A percentile compares a stretch with the other conserved stretches of the same genome.
These are phyloP conservation scores for Threskiornis aethiopicus DNA, from an alignment of 2,797 vertebrate genomes.

Conservation along the genomic window DNA sequence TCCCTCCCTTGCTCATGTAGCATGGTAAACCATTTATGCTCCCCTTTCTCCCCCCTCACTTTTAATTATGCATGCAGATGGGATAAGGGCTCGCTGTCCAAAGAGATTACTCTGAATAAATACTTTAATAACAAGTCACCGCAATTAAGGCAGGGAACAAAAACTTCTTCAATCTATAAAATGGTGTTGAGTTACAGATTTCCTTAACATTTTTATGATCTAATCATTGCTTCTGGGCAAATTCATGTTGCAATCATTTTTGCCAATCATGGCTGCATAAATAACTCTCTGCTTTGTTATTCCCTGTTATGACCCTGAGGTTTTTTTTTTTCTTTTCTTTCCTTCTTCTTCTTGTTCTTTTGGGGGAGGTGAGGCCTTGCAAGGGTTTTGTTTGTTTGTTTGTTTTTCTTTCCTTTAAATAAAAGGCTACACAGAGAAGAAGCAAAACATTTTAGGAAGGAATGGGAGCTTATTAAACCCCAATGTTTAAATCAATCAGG, in stretches of 20 bases:
- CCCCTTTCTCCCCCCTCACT: slow-evolving; percentile 42
- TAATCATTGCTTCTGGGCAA: slow-evolving; percentile 74
- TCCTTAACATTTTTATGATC: slow-evolving; percentile 74
- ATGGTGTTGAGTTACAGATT: slow-evolving; percentile 69
- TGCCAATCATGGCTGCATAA: slow-evolving; percentile 72
- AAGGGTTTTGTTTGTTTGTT: neutral
- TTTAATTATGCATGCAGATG: slow-evolving; percentile 70
- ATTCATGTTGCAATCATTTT: slow-evolving; percentile 74
- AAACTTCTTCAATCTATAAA: slow-evolving; percentile 73
- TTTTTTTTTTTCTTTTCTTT: neutral
- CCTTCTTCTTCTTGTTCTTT: neutral
- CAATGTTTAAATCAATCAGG: slow-evolving; percentile 39
- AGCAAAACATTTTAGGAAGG: slow-evolving; percentile 3
- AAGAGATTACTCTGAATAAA: slow-evolving; percentile 72
- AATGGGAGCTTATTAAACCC: slow-evolving; percentile 29
- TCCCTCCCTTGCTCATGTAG: slow-evolving; percentile 60
- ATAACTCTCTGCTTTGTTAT: slow-evolving; percentile 73
- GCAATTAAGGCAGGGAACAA: slow-evolving; percentile 65
- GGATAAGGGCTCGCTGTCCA: slow-evolving; percentile 68
- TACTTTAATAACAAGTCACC: slow-evolving; percentile 69
- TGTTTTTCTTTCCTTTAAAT: neutral
- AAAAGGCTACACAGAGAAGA: neutral
- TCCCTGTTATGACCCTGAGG: slow-evolving; percentile 66
- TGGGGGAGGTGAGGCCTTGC: neutral
- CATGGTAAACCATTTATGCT: slow-evolving; percentile 58